Evolutionary conservation across 2,113 vertebrate species (phyloP).

Genomic region (Ophiodon elongatus): DNA sequence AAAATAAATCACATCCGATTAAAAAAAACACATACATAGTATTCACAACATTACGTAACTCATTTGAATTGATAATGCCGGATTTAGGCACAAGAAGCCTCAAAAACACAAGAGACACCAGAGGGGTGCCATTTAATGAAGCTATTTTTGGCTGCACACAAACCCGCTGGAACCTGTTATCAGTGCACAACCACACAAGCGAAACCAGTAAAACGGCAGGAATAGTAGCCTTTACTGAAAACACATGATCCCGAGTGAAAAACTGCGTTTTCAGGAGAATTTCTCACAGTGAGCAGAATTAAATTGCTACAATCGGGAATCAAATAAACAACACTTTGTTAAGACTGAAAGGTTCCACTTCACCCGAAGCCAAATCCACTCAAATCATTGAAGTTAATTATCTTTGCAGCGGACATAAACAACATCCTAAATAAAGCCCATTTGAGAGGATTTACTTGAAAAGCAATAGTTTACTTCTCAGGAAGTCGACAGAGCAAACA

Average conservation of each 20-base stretch:
- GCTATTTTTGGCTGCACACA: conserved; percentile 53
- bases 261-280: neutral
- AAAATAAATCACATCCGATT: neutral
- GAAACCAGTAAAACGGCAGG: conserved; percentile 56
- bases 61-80: conserved; percentile 36
- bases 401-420: neutral
- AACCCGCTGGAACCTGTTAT: conserved; percentile 63
- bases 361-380: neutral
- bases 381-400: neutral
- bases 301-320: neutral
- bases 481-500: neutral
- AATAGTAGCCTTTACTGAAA: conserved; percentile 53
- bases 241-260: conserved; percentile 39
- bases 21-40: neutral
- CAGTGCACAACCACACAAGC: conserved; percentile 36
- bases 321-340: neutral
- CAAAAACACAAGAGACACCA: conserved; percentile 34
- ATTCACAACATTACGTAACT: conserved; percentile 37
- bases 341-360: neutral
- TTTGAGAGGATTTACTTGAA: neutral
- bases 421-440: neutral
- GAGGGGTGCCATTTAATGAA: conserved; percentile 39
- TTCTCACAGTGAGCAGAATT: neutral
- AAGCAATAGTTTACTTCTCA: neutral
- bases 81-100: conserved; percentile 1